These are phyloP conservation scores for Macroramphosus scolopax DNA, from an alignment of 2,797 vertebrate genomes.

Conservation along the genomic window DNA sequence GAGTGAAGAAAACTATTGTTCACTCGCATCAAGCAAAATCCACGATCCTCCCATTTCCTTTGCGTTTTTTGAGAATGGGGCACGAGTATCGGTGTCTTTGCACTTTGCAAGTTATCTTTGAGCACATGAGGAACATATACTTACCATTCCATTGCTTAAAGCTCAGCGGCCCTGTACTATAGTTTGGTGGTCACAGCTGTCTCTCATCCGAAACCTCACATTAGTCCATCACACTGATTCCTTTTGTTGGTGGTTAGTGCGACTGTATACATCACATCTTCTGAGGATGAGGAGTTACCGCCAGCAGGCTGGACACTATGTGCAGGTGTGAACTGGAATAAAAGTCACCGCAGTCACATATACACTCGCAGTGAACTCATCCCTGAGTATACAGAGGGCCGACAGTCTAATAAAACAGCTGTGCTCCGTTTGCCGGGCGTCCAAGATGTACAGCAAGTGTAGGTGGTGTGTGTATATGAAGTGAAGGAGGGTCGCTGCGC, in stretches of 20 bases:
- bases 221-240: slow-evolving; percentile 59
- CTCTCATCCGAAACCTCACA: slow-evolving; percentile 57
- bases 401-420: slow-evolving; percentile 45
- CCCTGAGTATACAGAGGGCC: slow-evolving; percentile 43
- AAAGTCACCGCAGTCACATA: slow-evolving; percentile 42
- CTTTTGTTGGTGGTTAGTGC: slow-evolving; percentile 58
- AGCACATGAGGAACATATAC: slow-evolving; percentile 62
- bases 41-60: slow-evolving; percentile 41
- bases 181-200: slow-evolving; percentile 69
- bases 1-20: slow-evolving; percentile 45
- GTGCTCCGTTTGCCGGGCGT: slow-evolving; percentile 37
- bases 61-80: slow-evolving; percentile 35
- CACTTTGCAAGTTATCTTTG: slow-evolving; percentile 48
- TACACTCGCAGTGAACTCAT: slow-evolving; percentile 56
- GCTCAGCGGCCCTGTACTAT: slow-evolving; percentile 43
- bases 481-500: slow-evolving; percentile 40
- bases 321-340: slow-evolving; percentile 42
- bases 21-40: slow-evolving; percentile 52
- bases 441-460: slow-evolving; percentile 50
- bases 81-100: slow-evolving; percentile 33
- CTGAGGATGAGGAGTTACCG: slow-evolving; percentile 15
- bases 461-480: slow-evolving; percentile 55
- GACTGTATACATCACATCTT: slow-evolving; percentile 38
- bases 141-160: slow-evolving; percentile 65
- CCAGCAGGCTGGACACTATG: slow-evolving; percentile 12